A percentile compares a stretch with the other conserved stretches of the same genome.
These are phyloP conservation scores for Latheticus oryzae DNA, from an alignment of 2,888 invertebrate genomes.

Conservation along the genomic window DNA sequence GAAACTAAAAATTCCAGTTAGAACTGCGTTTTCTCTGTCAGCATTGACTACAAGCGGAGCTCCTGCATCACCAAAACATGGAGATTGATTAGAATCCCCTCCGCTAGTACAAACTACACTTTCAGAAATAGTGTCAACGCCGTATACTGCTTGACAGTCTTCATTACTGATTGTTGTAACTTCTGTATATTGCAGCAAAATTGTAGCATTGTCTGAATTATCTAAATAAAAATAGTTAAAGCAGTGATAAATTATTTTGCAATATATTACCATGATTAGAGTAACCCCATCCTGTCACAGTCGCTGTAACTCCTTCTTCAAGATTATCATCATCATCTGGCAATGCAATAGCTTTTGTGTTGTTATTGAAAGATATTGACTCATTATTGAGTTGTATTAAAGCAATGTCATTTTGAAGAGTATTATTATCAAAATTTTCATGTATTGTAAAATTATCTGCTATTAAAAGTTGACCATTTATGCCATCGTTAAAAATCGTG, in stretches of 20 bases:
- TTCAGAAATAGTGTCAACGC: neutral
- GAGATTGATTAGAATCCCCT: neutral
- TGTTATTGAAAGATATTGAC: neutral
- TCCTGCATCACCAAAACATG: neutral
- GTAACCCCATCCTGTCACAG: neutral
- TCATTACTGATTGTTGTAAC: neutral
- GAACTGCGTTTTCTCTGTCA: neutral
- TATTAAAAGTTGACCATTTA: neutral
- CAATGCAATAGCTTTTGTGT: neutral
- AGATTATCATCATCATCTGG: neutral
- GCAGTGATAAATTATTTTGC: neutral
- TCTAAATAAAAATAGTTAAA: neutral
- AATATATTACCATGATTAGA: constrained; percentile 1
- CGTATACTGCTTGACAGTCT: constrained; percentile 1
- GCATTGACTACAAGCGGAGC: neutral
- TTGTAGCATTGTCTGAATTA: neutral
- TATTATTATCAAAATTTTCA: neutral
- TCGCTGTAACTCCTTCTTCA: neutral
- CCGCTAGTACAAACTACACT: neutral
- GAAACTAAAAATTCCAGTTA: constrained; percentile 1
- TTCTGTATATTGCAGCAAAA: neutral
- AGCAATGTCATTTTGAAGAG: neutral
- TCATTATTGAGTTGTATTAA: neutral
- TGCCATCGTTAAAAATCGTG: neutral
- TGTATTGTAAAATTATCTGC: neutral